Conservation (phyloP, 2,797 vertebrate genomes). For the Cacajao melanocephalus region DNA sequence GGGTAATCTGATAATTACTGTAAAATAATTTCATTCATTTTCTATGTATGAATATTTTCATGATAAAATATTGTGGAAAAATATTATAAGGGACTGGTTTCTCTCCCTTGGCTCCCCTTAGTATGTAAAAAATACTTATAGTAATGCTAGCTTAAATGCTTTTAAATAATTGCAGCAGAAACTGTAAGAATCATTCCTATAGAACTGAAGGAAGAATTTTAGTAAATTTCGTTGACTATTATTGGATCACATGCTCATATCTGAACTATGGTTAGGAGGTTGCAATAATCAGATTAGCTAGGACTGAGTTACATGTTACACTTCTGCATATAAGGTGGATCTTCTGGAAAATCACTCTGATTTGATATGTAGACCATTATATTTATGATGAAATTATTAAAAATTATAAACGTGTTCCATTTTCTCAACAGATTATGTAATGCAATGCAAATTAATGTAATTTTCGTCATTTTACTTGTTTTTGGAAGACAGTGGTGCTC, state of each 20-base stretch:
- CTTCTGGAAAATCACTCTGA: neutral
- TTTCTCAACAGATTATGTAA: neutral
- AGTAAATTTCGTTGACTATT: neutral
- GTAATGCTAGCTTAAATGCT: neutral
- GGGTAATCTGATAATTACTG: neutral
- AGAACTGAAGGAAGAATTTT: neutral
- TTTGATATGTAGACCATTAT: neutral
- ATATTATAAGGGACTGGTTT: neutral
- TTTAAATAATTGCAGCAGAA: neutral
- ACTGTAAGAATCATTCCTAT: neutral
- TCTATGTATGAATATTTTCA: neutral
- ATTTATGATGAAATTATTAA: neutral
- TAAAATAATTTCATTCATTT: neutral
- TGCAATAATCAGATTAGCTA: neutral
- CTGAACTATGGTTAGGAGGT: neutral
- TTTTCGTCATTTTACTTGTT: neutral
- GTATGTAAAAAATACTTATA: neutral
- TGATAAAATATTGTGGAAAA: neutral
- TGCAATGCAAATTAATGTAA: neutral
- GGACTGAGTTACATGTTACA: neutral
- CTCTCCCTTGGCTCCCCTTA: neutral
- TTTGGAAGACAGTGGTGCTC: neutral
- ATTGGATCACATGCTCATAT: neutral
- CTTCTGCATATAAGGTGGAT: neutral
- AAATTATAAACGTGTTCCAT: neutral